Evolutionary conservation across 2,888 invertebrate genomes (phyloP), one percentile per base, ranked within the genome.

Genomic region (Serripes groenlandicus): DNA sequence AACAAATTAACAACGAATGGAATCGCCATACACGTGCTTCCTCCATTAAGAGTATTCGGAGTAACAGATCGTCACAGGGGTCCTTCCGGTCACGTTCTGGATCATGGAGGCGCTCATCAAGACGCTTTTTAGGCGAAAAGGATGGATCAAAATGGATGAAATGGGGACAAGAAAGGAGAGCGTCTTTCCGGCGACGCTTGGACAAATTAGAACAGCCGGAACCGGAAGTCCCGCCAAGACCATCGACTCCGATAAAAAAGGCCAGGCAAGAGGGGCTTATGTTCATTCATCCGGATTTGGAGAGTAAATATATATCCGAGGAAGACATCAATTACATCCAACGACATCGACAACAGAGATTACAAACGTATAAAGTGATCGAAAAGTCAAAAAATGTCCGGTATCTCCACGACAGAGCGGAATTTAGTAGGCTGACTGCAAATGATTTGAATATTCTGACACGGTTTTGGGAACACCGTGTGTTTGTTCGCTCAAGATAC

Each of bases 201-300:
- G 92, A 93, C 54, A 84, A 89, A 9, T 77, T 90, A 66, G 93
- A 92, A n/a, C 90, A 91, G 75, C 88, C 89, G 7, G 88, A 90
- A 42, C 81, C 87, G 37, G 80, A 85, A 54, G 90, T 91, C 15
- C 81, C 85, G 26, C 89, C 88, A 15, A 84, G 94, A 54, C 91
- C 93, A 37, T 91, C 94, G 23, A 94, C 94, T 15, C 94, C 94
- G 5, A 91, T 94, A 15, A 92, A 92, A 81, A 94, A 94, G 81
- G 94, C 93, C 23, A 87, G 93, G 4, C 90, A 92, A 78, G 93
- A 93, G 80, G 90, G 91, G n/a, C 79, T 91, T 15, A 91, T 91
- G 79, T 93, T 93, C 79, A 87, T 92, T 60, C 92, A 92, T 81
- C 92, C 92, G 34, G 92, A 92, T 73, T 80, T 92, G 75, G 92